phyloP scores from a whole-genome alignment of 92 coral and sea anemone genomes.

The Blastomussa wellsi region DNA sequence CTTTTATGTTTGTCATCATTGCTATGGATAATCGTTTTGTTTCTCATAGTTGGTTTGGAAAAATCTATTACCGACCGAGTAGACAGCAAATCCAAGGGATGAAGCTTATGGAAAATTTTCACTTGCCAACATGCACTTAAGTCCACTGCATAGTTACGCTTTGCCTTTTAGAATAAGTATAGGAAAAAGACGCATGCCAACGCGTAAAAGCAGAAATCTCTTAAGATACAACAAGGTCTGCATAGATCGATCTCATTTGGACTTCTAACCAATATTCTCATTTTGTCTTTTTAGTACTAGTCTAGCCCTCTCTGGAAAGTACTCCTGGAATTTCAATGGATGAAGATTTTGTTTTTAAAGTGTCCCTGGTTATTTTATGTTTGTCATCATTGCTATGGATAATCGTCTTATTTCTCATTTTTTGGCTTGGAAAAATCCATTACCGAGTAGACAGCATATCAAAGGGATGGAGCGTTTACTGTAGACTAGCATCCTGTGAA shows the following conservation, averaged over 20 bases:
- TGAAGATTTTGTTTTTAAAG: neutral
- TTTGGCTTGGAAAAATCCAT: constrained; percentile 31
- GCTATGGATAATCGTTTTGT: neutral
- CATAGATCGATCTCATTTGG: neutral
- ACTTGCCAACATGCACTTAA: neutral
- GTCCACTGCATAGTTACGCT: neutral
- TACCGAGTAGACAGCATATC: neutral
- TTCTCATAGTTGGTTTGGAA: constrained; percentile 24
- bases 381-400: neutral
- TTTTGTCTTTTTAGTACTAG: neutral
- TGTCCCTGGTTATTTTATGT: constrained; percentile 14
- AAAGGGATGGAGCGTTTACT: constrained; percentile 13
- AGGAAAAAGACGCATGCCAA: neutral
- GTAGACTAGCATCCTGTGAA: neutral
- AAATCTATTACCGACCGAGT: constrained; percentile 9
- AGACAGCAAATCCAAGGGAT: neutral
- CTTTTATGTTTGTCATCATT: constrained; percentile 1
- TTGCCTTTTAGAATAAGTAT: neutral
- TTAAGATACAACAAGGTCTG: neutral
- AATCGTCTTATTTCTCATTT: constrained; percentile 4
- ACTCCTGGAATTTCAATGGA: neutral
- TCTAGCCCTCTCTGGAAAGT: neutral
- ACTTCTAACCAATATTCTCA: neutral
- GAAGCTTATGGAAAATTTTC: neutral
- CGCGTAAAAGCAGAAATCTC: neutral